Conservation (phyloP, 2,888 invertebrate species). For the Ormyrus thymus region DNA sequence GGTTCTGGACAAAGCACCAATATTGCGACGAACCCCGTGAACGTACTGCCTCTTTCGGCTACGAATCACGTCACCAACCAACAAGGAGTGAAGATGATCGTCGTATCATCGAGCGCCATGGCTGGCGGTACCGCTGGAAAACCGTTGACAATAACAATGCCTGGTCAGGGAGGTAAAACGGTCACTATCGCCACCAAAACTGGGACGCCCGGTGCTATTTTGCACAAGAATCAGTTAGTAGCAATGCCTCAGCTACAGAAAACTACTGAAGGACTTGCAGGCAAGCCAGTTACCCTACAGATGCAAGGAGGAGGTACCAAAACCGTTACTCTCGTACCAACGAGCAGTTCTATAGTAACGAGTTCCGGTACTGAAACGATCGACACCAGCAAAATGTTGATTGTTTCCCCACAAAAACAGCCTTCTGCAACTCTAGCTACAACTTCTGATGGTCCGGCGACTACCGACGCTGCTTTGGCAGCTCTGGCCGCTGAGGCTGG, state of each 20-base stretch:
- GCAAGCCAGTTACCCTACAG: slow-evolving; percentile 84
- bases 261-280: slow-evolving; percentile 77
- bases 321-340: slow-evolving; percentile 80
- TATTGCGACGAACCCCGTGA: slow-evolving; percentile 70
- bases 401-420: slow-evolving; percentile 76
- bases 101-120: slow-evolving; percentile 77
- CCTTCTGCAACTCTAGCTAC: slow-evolving; percentile 78
- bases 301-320: slow-evolving; percentile 80
- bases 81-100: slow-evolving; percentile 78
- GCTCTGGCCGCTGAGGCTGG: slow-evolving; percentile 81
- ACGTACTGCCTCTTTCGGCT: slow-evolving; percentile 72
- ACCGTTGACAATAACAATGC: slow-evolving; percentile 83
- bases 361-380: slow-evolving; percentile 65
- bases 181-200: slow-evolving; percentile 79
- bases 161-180: slow-evolving; percentile 78
- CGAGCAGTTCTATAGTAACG: slow-evolving; percentile 70
- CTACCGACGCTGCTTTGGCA: slow-evolving; percentile 80
- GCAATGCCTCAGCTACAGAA: slow-evolving; percentile 73
- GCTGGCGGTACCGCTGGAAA: slow-evolving; percentile 78
- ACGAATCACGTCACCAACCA: slow-evolving; percentile 76
- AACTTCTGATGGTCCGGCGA: slow-evolving; percentile 78
- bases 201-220: slow-evolving; percentile 41
- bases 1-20: slow-evolving; percentile 68
- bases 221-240: slow-evolving; percentile 70
- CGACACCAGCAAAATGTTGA: slow-evolving; percentile 71